phyloP scores from a whole-genome alignment of 2,888 invertebrate species.

The Parnassius smintheus region DNA sequence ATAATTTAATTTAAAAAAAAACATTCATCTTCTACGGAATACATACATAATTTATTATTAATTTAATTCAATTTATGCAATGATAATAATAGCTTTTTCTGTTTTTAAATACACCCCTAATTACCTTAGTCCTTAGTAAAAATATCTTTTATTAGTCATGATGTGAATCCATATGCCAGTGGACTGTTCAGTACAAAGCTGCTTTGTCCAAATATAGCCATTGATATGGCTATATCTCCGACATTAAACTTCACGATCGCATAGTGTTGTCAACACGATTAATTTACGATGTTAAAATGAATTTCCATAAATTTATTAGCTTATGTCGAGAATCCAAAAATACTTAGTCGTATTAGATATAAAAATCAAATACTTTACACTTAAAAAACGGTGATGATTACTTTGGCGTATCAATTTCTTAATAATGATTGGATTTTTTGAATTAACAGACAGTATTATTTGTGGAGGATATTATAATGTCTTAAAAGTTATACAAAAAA shows the following conservation, averaged over 20 bases:
- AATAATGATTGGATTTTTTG: too few relatives aligned
- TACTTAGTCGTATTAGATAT: neutral
- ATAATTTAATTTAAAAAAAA: too few relatives aligned
- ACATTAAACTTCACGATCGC: constrained; percentile 6
- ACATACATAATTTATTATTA: too few relatives aligned
- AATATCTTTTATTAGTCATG: constrained; percentile 3
- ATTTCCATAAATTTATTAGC: neutral
- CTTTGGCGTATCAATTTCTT: too few relatives aligned
- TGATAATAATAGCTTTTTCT: neutral
- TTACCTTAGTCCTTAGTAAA: too few relatives aligned
- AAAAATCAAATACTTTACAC: neutral
- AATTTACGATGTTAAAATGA: neutral
- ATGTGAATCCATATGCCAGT: constrained; percentile 8
- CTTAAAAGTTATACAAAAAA: too few relatives aligned
- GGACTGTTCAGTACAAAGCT: neutral
- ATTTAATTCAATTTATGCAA: neutral
- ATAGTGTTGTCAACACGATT: constrained; percentile 3
- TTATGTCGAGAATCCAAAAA: neutral
- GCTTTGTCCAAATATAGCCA: constrained; percentile 16
- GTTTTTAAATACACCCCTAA: neutral
- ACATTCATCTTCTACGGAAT: too few relatives aligned
- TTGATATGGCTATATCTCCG: constrained; percentile 7
- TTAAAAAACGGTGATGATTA: too few relatives aligned
- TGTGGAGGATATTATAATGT: too few relatives aligned
- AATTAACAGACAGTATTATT: too few relatives aligned